These are phyloP conservation scores for Lepidochitona cinerea DNA, from an alignment of 2,888 invertebrate genomes.

Conservation along the genomic window DNA sequence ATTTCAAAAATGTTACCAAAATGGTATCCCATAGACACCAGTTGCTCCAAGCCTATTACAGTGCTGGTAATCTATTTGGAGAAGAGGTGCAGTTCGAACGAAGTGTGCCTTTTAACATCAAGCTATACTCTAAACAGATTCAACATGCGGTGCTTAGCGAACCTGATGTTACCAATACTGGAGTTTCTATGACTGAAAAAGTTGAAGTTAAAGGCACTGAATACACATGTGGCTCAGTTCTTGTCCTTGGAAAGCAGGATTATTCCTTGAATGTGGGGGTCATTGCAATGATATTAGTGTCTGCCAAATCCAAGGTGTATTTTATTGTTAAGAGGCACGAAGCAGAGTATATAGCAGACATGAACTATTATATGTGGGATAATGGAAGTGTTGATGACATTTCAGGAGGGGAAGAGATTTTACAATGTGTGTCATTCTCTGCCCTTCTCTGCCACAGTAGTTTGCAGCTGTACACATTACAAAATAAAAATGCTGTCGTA, in stretches of 20 bases:
- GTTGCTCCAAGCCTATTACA: neutral
- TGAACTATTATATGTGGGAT: no score
- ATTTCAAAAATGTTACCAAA: constrained; percentile 2
- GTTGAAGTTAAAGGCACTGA: neutral
- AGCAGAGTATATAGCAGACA: no score
- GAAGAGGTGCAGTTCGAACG: neutral
- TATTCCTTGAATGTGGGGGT: neutral
- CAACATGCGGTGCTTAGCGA: neutral
- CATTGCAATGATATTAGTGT: neutral
- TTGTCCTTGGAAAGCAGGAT: neutral
- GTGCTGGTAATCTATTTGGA: constrained; percentile 5
- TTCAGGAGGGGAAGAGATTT: no score
- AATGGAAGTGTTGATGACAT: no score
- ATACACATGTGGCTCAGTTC: neutral
- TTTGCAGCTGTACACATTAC: no score
- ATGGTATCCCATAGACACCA: constrained; percentile 1
- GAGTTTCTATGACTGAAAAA: no score
- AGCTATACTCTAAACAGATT: neutral
- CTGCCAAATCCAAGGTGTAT: neutral
- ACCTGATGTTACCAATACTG: no score
- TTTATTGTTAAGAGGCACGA: neutral
- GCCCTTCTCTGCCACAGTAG: no score
- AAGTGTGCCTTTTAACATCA: neutral
- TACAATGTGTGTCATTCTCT: no score
- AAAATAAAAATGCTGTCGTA: no score